phyloP scores from a whole-genome alignment of 2,113 vertebrate genomes.

The Xiphophorus couchianus region DNA sequence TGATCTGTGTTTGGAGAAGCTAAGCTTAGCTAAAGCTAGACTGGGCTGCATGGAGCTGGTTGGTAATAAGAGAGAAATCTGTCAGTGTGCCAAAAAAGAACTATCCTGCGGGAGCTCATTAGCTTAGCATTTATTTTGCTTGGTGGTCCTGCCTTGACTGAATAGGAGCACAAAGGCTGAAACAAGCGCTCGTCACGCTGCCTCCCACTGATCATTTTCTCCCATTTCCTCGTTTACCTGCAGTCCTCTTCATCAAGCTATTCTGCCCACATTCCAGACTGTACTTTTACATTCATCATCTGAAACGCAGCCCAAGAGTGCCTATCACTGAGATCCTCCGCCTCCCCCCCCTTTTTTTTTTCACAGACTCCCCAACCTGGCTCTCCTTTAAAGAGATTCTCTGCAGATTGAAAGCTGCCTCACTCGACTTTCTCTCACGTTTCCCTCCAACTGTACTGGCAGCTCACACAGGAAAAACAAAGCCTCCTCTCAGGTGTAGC shows the following conservation, averaged over 20 bases:
- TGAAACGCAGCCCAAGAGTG: conserved; percentile 11
- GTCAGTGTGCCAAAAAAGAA: conserved; percentile 47
- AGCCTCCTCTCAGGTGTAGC: conserved; percentile 27
- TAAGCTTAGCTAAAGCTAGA: conserved; percentile 46
- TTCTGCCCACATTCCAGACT: conserved; percentile 1
- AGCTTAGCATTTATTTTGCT: conserved; percentile 60
- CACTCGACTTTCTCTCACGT: conserved; percentile 18
- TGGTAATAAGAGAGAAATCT: conserved; percentile 55
- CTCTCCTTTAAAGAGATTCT: conserved; percentile 35
- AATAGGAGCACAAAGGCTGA: conserved; percentile 46
- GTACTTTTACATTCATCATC: conserved; percentile 11
- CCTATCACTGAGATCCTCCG: conserved; percentile 12
- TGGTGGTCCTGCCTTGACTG: conserved; percentile 58
- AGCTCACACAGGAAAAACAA: conserved; percentile 11
- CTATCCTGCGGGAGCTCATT: conserved; percentile 78
- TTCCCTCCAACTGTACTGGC: conserved; percentile 14
- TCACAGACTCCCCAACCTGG: conserved; percentile 35
- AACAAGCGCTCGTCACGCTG: conserved; percentile 13
- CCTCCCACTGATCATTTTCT: conserved; percentile 33
- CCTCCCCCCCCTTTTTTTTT: background rate
- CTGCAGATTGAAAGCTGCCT: conserved; percentile 30
- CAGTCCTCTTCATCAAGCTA: conserved; percentile 12
- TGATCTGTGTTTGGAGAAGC: conserved; percentile 35
- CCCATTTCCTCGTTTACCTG: conserved; percentile 2
- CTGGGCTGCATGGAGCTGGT: conserved; percentile 26